Percentiles rank a stretch among this genome's conserved stretches.
Conservation (phyloP, 92 coral and sea anemone species). For the Micromussa lordhowensis region DNA sequence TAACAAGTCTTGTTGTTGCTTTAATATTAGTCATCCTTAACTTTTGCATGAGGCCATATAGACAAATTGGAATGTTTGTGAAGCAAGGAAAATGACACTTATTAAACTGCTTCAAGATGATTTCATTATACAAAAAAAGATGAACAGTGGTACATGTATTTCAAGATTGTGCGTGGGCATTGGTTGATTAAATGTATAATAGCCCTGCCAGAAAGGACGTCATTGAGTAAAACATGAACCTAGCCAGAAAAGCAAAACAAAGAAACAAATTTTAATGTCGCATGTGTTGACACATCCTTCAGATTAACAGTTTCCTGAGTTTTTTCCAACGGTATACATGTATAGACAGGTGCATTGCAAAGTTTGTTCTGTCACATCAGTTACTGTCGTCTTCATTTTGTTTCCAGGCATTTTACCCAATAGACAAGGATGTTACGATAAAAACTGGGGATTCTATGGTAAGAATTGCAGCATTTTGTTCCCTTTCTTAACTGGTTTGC, state of each 20-base stretch:
- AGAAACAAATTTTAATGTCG: too few relatives aligned
- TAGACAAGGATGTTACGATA: slow-evolving; percentile 30
- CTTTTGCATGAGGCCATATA: background rate
- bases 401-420: slow-evolving; percentile 71
- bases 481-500: background rate
- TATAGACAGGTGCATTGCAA: background rate
- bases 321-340: background rate
- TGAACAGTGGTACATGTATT: background rate
- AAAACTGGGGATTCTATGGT: slow-evolving; percentile 62
- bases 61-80: background rate
- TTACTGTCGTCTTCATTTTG: background rate
- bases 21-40: too few relatives aligned
- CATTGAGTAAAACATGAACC: background rate
- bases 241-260: too few relatives aligned
- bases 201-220: background rate
- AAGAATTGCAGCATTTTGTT: background rate
- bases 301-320: background rate
- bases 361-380: background rate
- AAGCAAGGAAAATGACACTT: background rate
- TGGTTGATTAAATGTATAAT: too few relatives aligned
- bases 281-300: too few relatives aligned
- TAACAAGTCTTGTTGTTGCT: background rate
- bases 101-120: background rate
- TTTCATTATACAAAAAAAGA: background rate
- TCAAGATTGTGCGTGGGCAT: background rate